Conservation (phyloP, 2,797 vertebrate species). For the Onychomys torridus region DNA sequence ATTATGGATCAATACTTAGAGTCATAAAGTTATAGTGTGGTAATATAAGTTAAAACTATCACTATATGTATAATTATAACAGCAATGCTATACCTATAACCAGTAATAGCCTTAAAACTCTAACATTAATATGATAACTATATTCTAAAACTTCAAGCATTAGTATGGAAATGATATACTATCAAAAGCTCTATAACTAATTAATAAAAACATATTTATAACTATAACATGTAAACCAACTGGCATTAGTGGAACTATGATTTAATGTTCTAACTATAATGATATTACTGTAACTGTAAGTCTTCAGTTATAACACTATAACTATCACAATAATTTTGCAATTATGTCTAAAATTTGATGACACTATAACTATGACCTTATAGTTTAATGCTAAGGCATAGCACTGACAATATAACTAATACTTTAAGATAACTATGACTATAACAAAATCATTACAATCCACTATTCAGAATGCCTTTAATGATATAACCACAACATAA, state of each 20-base stretch:
- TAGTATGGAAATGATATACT: background rate
- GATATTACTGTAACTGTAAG: background rate
- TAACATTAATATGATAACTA: background rate
- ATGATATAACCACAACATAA: background rate
- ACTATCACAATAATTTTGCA: background rate
- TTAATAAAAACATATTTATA: constrained; percentile 17
- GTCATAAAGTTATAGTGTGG: background rate
- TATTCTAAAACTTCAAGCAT: background rate
- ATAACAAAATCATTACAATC: background rate
- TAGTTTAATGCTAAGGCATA: constrained; percentile 16
- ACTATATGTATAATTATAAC: background rate
- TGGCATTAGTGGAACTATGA: background rate
- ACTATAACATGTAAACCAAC: background rate
- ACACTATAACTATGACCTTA: background rate
- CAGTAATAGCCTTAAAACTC: background rate
- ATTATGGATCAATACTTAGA: background rate
- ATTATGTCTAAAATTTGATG: background rate
- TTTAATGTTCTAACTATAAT: background rate
- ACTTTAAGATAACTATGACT: background rate
- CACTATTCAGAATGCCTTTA: background rate
- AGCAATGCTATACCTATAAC: background rate
- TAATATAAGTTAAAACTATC: background rate
- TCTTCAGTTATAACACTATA: background rate
- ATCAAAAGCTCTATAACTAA: constrained; percentile 10
- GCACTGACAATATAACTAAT: background rate